These are phyloP conservation scores for Nemapogon koenigi DNA, from an alignment of 2,888 invertebrate genomes.

Conservation along the genomic window DNA sequence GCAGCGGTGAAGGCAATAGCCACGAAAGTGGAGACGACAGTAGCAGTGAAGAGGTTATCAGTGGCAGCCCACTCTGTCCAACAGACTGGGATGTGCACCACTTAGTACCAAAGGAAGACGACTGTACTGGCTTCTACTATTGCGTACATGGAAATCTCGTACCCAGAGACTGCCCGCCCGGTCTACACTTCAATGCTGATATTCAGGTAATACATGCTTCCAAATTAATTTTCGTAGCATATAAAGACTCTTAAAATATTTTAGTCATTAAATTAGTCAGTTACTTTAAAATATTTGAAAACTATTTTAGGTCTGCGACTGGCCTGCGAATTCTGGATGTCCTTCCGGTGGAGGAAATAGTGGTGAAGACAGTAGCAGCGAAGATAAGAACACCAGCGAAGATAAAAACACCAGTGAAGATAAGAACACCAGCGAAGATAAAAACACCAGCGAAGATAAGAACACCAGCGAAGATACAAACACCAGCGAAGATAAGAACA, in stretches of 20 bases:
- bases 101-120: conserved; percentile 12
- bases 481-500: neutral
- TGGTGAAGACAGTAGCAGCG: neutral
- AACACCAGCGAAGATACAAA: neutral
- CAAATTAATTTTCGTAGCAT: too few species aligned
- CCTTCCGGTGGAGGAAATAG: neutral
- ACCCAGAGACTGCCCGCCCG: conserved; percentile 11
- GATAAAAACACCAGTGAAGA: neutral
- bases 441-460: neutral
- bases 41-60: conserved; percentile 3
- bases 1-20: conserved; percentile 11
- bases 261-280: too few species aligned
- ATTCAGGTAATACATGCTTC: too few species aligned
- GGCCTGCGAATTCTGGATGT: conserved; percentile 8
- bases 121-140: conserved; percentile 16
- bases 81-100: conserved; percentile 8
- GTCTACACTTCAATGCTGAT: conserved; percentile 13
- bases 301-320: conserved; percentile 9
- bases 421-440: neutral
- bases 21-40: conserved; percentile 6
- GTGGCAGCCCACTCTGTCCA: conserved; percentile 10
- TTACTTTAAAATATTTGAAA: too few species aligned
- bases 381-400: neutral
- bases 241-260: too few species aligned
- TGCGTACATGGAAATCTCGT: conserved; percentile 15